Evolutionary conservation across 2,888 invertebrate species (phyloP).

Genomic region (Caenorhabditis sp.): DNA sequence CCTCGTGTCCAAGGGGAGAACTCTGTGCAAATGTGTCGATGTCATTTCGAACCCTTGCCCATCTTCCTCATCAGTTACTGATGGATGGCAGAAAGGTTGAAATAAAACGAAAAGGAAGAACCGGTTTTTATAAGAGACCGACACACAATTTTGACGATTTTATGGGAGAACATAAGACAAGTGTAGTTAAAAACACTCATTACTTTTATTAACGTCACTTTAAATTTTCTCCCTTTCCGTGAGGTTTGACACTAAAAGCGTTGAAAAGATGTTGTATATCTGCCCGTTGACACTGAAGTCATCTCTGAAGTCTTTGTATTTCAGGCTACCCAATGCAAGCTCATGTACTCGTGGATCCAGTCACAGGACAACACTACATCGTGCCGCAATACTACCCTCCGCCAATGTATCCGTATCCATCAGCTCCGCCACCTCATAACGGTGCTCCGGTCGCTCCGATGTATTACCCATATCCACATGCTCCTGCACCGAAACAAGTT

Average conservation of each 20-base stretch:
- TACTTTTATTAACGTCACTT: slow-evolving; percentile 52
- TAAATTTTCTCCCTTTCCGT: slow-evolving; percentile 24
- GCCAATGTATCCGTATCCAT: slow-evolving; percentile 69
- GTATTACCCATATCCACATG: slow-evolving; percentile 63
- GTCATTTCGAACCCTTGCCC: slow-evolving; percentile 18
- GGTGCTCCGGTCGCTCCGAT: slow-evolving; percentile 41
- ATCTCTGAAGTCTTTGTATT: too few species aligned
- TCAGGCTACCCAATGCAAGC: slow-evolving; percentile 71
- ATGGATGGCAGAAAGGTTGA: slow-evolving; percentile 44
- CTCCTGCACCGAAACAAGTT: slow-evolving; percentile 20
- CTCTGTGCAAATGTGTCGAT: slow-evolving; percentile 4
- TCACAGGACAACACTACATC: slow-evolving; percentile 73
- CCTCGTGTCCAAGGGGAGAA: neutral
- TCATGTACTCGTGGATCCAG: slow-evolving; percentile 70
- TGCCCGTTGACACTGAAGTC: neutral
- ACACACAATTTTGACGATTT: slow-evolving; percentile 50
- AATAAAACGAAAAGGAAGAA: slow-evolving; percentile 20
- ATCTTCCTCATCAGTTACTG: slow-evolving; percentile 44
- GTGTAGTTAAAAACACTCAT: slow-evolving; percentile 53
- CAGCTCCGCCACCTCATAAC: slow-evolving; percentile 59
- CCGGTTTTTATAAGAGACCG: slow-evolving; percentile 42
- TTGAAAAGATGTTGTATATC: neutral
- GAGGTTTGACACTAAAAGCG: slow-evolving; percentile 27
- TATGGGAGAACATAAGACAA: slow-evolving; percentile 59
- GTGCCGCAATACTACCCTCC: slow-evolving; percentile 72